A percentile compares a stretch with the other conserved stretches of the same genome.
These are phyloP conservation scores for Chrysolina haemoptera DNA, from an alignment of 2,888 invertebrate genomes.

Conservation along the genomic window DNA sequence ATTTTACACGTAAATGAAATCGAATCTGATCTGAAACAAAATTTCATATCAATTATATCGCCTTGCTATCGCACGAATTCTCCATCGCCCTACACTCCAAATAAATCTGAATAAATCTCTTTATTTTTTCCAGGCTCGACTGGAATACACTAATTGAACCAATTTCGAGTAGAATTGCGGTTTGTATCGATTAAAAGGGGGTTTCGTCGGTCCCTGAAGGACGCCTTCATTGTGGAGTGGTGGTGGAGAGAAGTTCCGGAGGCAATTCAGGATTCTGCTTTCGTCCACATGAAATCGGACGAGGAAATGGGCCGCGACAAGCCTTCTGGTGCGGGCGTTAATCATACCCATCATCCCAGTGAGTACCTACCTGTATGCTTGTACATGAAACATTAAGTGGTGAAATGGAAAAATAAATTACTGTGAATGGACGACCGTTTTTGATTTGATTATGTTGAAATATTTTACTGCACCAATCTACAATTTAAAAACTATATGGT, in stretches of 20 bases:
- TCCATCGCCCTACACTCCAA: background rate
- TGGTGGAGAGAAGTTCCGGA: constrained; percentile 33
- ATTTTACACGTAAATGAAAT: no score
- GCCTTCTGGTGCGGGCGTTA: constrained; percentile 57
- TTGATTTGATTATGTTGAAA: no score
- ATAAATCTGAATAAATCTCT: background rate
- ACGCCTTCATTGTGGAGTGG: constrained; percentile 37
- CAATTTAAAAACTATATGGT: no score
- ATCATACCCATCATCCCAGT: constrained; percentile 63
- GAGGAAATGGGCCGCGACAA: constrained; percentile 62
- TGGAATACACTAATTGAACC: constrained; percentile 9
- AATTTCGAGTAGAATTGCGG: constrained; percentile 1
- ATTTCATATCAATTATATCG: background rate
- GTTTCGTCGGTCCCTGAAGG: constrained; percentile 25
- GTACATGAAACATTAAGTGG: background rate
- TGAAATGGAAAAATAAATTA: background rate
- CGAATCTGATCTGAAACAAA: no score
- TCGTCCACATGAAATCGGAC: constrained; percentile 60
- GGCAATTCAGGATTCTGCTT: constrained; percentile 33
- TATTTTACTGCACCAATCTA: no score
- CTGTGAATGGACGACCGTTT: no score
- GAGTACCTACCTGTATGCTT: constrained; percentile 47
- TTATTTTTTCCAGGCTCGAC: constrained; percentile 9
- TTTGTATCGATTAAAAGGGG: constrained; percentile 6
- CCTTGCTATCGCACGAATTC: background rate